These are phyloP conservation scores for Apeira syringaria DNA, from an alignment of 2,888 invertebrate species.

Conservation along the genomic window DNA sequence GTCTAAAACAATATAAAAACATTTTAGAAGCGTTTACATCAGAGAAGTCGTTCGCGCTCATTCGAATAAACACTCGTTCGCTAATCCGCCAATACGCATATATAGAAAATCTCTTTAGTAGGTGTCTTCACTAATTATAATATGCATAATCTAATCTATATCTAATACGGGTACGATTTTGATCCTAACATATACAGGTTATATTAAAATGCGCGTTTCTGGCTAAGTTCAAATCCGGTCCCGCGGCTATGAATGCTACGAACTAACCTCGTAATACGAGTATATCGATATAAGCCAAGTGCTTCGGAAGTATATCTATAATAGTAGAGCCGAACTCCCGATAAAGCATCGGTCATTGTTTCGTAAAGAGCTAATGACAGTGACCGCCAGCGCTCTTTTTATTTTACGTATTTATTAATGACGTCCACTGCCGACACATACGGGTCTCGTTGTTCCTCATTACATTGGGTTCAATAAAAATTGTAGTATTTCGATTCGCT, in stretches of 20 bases:
- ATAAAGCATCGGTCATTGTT: conserved; percentile 10
- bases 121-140: conserved; percentile 55
- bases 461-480: background rate
- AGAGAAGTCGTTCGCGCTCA: conserved; percentile 17
- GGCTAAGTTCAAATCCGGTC: conserved; percentile 32
- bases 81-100: conserved; percentile 60
- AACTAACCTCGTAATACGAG: conserved; percentile 45
- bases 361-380: conserved; percentile 9
- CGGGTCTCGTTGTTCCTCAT: background rate
- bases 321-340: conserved; percentile 15
- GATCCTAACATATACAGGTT: conserved; percentile 24
- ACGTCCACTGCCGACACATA: conserved; percentile 2
- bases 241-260: conserved; percentile 41
- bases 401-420: conserved; percentile 1
- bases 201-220: conserved; percentile 11
- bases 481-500: background rate
- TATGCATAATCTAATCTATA: conserved; percentile 51
- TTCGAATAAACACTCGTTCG: conserved; percentile 47
- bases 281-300: conserved; percentile 49
- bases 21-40: conserved; percentile 23
- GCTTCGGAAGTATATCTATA: conserved; percentile 46
- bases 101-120: conserved; percentile 71
- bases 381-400: conserved; percentile 2
- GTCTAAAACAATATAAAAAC: conserved; percentile 21
- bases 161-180: conserved; percentile 43